Conservation (phyloP, 2,113 vertebrate genomes). For the Uria lomvia region DNA sequence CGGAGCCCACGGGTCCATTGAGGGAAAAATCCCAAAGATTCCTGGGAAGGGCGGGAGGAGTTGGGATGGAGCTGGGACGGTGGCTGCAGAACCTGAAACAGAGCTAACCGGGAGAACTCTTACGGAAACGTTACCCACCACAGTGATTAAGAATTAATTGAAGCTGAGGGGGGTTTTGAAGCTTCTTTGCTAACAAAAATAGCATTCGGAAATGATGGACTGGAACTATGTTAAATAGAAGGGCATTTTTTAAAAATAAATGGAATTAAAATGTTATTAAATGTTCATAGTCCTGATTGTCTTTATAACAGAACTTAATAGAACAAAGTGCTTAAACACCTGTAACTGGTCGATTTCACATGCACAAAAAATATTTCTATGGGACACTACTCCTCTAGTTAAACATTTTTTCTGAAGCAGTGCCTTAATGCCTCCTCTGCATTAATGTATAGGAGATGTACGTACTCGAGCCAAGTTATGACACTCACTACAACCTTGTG, state of each 20-base stretch:
- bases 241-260: rapidly evolving
- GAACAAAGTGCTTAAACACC: not conserved
- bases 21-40: not conserved
- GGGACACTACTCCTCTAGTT: not conserved
- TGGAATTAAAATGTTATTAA: not conserved
- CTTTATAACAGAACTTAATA: not conserved
- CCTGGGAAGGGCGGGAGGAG: not conserved
- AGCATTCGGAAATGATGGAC: not conserved
- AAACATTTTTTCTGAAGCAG: not conserved
- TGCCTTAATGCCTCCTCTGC: not conserved
- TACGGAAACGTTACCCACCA: not conserved
- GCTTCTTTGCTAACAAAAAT: not conserved
- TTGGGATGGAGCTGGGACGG: not conserved
- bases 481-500: not conserved
- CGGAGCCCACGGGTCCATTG: not conserved
- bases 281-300: not conserved
- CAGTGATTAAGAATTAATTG: not conserved
- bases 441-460: not conserved
- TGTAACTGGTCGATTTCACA: not conserved
- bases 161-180: not conserved
- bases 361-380: not conserved
- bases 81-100: not conserved
- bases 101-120: not conserved
- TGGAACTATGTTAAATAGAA: not conserved
- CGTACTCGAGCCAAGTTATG: not conserved